phyloP scores from a whole-genome alignment of 2,113 vertebrate species.

The Eudorcas thomsonii region DNA sequence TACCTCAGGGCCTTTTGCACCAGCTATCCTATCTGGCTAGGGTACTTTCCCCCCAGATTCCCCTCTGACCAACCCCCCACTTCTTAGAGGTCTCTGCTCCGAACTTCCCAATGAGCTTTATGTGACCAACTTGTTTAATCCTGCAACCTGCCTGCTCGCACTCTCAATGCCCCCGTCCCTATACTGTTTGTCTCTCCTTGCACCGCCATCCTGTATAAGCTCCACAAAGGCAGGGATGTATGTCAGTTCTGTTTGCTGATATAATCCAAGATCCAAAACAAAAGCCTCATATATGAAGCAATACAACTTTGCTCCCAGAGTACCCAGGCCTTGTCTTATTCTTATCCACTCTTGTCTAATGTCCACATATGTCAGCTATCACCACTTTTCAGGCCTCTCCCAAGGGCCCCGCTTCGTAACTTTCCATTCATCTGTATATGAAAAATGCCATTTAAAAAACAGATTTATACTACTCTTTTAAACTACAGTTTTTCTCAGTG shows the following conservation, averaged over 20 bases:
- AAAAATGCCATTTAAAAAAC: background rate
- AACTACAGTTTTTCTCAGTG: background rate
- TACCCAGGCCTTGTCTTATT: background rate
- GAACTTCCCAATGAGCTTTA: background rate
- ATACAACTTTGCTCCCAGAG: background rate
- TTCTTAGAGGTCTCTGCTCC: background rate
- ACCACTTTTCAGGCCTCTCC: background rate
- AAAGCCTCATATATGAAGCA: background rate
- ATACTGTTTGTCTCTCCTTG: background rate
- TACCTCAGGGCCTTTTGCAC: background rate
- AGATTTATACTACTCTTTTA: background rate
- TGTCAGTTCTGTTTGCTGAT: background rate
- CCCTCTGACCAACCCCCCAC: background rate
- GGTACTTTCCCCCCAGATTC: background rate
- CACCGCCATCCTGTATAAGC: background rate
- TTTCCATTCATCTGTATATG: background rate
- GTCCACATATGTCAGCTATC: background rate
- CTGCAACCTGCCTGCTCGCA: background rate
- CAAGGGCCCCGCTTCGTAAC: background rate
- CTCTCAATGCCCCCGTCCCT: background rate
- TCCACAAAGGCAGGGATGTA: background rate
- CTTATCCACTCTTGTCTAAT: background rate
- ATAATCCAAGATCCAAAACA: background rate
- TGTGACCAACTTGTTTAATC: background rate
- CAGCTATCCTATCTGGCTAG: background rate